Base-by-base conservation (phyloP, 1,140 invertebrate genomes). In the Cryptotermes secundus region DNA sequence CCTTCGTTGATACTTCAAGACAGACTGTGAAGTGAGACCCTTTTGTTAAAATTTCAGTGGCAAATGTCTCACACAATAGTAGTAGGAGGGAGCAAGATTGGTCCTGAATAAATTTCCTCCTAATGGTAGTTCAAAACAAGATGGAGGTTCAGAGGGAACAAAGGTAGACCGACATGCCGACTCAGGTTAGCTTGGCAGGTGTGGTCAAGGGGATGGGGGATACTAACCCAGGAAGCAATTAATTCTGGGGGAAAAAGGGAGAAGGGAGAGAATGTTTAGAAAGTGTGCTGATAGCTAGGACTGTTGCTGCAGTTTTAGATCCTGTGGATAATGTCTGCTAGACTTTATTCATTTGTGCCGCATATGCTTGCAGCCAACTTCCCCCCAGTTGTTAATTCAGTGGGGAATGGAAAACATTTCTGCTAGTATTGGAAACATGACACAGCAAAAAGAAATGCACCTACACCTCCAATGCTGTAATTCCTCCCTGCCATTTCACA, bases 91-190 rank as follows among this genome's bases (percentile, higher is more conserved):
- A 82, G 31, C 36, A 82, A 31, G 38, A 49, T 26, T 82, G 81
- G 80, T 36, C 80, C 80, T 42, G 45, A 82, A 82, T 82, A 34
- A 38, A 45, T 82, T 82, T 80, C 83, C 72, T 38, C 53, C 84
- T 84, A 84, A 84, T 84, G 84, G 84, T 82, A 49, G 84, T 81
- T 36, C 9, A 84, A 79, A 81, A 84, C 84, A 84, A 82, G 84
- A 80, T 84, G 79, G 84, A 84, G 42, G 72, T 42, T 42, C 26
- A 34, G 22, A 26, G 34, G 45, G 80, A 84, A 84, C 84, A 84
- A 84, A 84, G 84, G 83, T 22, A 83, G 49, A 31, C 53, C 49
- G 83, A 83, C 49, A 45, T 83, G 83, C 53, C 83, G n/a, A 72
- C 53, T 83, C 72, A 83, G 83, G 83, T 83, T 83, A 45, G 45